These are phyloP conservation scores for Phalacrocorax aristotelis DNA, from an alignment of 2,113 vertebrate species.

Conservation along the genomic window DNA sequence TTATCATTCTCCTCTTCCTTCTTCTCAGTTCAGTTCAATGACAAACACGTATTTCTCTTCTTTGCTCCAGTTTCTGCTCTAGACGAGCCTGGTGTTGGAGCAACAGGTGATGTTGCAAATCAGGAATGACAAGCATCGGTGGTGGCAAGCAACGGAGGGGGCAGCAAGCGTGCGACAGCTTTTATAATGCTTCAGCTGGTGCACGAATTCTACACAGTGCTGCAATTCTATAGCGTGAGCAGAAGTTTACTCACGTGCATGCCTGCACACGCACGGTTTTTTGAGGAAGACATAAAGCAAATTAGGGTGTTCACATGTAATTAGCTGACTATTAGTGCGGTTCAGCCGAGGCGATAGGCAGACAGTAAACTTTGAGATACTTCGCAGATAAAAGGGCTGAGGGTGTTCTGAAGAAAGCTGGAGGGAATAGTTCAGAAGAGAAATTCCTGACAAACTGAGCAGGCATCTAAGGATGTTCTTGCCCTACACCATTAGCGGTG, in stretches of 20 bases:
- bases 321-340: constrained; percentile 49
- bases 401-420: neutral
- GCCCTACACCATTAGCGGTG: neutral
- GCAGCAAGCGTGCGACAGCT: neutral
- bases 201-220: accelerated
- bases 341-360: constrained; percentile 46
- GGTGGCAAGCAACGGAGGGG: neutral
- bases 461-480: neutral
- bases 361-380: neutral
- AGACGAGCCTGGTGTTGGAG: neutral
- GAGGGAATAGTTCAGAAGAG: constrained; percentile 8
- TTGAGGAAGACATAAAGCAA: constrained; percentile 33
- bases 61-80: constrained; percentile 37
- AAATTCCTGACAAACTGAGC: constrained; percentile 30
- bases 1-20: constrained; percentile 64
- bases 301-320: constrained; percentile 42
- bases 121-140: neutral
- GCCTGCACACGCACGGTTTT: neutral
- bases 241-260: neutral
- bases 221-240: neutral
- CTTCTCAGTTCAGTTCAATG: constrained; percentile 57
- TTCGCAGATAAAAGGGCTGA: neutral
- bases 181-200: neutral
- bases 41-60: constrained; percentile 59
- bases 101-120: constrained; percentile 51